Percentiles rank a stretch among this genome's conserved stretches.
Evolutionary conservation across 2,113 vertebrate species (phyloP).

Genomic region (Hippocampus mohnikei): DNA sequence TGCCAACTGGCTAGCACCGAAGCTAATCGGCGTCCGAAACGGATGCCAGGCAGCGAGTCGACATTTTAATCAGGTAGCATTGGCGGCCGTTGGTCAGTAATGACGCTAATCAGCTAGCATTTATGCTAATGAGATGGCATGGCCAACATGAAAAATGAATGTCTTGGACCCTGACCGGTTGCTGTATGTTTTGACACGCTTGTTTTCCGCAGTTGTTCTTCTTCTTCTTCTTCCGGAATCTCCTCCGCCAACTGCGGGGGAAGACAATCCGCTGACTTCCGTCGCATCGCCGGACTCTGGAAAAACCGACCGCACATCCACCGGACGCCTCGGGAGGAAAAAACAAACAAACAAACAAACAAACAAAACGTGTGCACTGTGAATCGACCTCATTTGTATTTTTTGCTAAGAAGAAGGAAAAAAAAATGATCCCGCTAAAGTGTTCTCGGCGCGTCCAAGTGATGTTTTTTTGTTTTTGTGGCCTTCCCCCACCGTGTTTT

Average conservation of each 20-base stretch:
- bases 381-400: conserved; percentile 64
- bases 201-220: conserved; percentile 20
- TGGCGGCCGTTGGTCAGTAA: background rate
- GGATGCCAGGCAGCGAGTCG: background rate
- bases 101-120: background rate
- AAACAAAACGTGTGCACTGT: conserved; percentile 77
- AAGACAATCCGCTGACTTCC: conserved; percentile 64
- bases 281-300: conserved; percentile 66
- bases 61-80: background rate
- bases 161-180: conserved; percentile 77
- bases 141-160: conserved; percentile 81
- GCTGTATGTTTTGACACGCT: conserved; percentile 50
- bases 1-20: background rate
- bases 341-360: conserved; percentile 27
- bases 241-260: conserved; percentile 56
- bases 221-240: conserved; percentile 63
- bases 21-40: background rate
- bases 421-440: background rate
- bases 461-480: conserved; percentile 15
- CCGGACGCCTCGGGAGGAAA: conserved; percentile 77
- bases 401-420: conserved; percentile 2
- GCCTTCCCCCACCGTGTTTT: conserved; percentile 78
- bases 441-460: background rate
- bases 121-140: conserved; percentile 79
- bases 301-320: conserved; percentile 82